Percentiles rank a stretch among this genome's conserved stretches.
phyloP scores from a whole-genome alignment of 2,888 invertebrate genomes.

The Trichacis sp. region DNA sequence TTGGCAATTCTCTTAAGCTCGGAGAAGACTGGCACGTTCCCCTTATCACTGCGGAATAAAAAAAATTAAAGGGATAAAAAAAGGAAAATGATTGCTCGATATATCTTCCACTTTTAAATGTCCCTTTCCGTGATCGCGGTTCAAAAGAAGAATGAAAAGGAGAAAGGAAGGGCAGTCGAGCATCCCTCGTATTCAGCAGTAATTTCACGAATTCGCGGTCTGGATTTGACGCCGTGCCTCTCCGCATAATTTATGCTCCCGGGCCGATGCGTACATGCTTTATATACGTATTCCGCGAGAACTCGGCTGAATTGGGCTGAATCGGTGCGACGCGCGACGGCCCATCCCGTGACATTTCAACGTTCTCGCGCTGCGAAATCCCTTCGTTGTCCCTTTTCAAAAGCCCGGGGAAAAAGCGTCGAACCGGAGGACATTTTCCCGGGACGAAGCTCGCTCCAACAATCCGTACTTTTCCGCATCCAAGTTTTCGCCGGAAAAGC shows the following conservation, averaged over 20 bases:
- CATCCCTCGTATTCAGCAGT: constrained; percentile 40
- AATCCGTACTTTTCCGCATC: not conserved
- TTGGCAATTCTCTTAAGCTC: no score
- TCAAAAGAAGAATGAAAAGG: constrained; percentile 33
- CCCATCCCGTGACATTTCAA: not conserved
- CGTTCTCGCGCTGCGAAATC: no score
- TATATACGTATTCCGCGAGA: constrained; percentile 35
- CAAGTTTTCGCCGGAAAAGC: no score
- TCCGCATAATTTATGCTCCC: constrained; percentile 40
- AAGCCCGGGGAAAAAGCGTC: no score
- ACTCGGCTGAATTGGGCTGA: constrained; percentile 17
- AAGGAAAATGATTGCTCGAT: constrained; percentile 29
- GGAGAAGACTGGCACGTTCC: no score
- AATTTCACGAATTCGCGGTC: constrained; percentile 42
- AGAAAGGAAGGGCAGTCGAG: constrained; percentile 38
- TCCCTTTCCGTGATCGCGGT: constrained; percentile 29
- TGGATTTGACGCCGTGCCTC: constrained; percentile 43
- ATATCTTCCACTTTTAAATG: constrained; percentile 37
- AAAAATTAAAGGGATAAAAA: constrained; percentile 15
- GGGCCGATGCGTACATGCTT: constrained; percentile 36
- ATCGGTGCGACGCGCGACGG: constrained; percentile 23
- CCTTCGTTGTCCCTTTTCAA: no score
- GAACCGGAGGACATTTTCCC: not conserved
- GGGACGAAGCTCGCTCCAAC: not conserved
- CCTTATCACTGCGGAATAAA: no score